phyloP scores from a whole-genome alignment of 2,113 vertebrate genomes.

The Paedocypris sp. region DNA sequence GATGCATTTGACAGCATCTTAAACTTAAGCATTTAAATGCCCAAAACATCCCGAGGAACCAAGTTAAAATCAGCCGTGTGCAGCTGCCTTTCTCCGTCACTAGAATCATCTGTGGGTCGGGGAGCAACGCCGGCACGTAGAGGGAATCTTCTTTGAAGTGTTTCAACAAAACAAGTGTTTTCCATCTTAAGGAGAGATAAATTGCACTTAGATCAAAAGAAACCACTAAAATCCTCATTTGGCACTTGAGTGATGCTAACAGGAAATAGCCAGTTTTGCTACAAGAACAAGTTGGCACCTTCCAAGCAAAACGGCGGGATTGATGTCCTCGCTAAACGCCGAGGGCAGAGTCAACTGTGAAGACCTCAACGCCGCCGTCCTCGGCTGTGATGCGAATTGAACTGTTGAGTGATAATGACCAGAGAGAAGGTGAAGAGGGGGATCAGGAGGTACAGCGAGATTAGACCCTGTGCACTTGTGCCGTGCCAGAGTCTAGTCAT shows the following conservation, averaged over 20 bases:
- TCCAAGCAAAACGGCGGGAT: background rate
- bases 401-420: constrained; percentile 35
- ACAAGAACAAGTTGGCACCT: background rate
- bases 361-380: background rate
- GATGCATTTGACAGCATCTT: background rate
- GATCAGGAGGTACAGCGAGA: constrained; percentile 38
- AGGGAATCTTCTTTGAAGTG: background rate
- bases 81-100: background rate
- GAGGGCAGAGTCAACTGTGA: constrained; percentile 15
- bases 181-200: constrained; percentile 1
- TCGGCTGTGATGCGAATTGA: constrained; percentile 17
- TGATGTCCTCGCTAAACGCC: background rate
- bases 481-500: constrained; percentile 58
- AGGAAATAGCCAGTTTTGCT: background rate
- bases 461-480: constrained; percentile 27
- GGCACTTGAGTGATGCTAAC: background rate
- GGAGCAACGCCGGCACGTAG: background rate
- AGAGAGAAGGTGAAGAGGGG: constrained; percentile 41
- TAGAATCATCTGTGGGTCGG: background rate
- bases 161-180: background rate
- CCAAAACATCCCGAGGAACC: background rate
- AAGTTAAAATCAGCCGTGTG: background rate
- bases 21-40: background rate
- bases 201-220: background rate
- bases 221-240: background rate